Evolutionary conservation across 2,888 invertebrate genomes (phyloP), one percentile per base, ranked within the genome.

Genomic region (Formica aserva): DNA sequence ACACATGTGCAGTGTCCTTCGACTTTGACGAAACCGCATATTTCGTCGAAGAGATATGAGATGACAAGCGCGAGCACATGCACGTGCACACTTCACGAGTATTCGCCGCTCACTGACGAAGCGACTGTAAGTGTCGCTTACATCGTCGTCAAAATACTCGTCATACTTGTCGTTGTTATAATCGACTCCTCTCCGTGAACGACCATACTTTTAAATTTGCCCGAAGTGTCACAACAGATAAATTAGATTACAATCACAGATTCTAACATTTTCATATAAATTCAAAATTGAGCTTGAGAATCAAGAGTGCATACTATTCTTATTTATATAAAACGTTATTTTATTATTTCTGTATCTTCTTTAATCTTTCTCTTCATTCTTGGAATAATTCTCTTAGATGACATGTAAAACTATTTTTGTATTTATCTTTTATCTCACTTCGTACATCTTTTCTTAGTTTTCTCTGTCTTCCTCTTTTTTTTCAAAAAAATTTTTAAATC

Each of bases 71-170:
- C 52, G 76, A 88, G 82, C 91, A 91, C 90, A 90, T 91, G 91
- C 86, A 91, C 90, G 90, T 91, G 91, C 86, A 88, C 83, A 74
- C 86, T 84, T 85, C 84, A 85, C 88, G 87, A 89, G 77, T 86
- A 91, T 86, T 86, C 84, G 86, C 85, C 84, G 87, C 83, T 85
- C 86, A 91, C 91, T 91, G 89, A 76, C 77, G 71, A 71, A 62
- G 32, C 67, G 85, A 60, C 63, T 63, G 78, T 62, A 72, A 71
- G 48, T 66, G 76, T 83, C 75, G 78, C 82, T 75, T 84, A 69
- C 84, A 81, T 72, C 75, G 84, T 80, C 84, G 69, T 48, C 71
- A 74, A 77, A 72, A 65, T 48, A 48, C 48, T 60, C 84, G 45
- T 41, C 74, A 69, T 62, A 62, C 26, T 78, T 67, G 67, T 72